Conservation (phyloP, 2,888 invertebrate genomes). For the Tolmerus cingulatus region DNA sequence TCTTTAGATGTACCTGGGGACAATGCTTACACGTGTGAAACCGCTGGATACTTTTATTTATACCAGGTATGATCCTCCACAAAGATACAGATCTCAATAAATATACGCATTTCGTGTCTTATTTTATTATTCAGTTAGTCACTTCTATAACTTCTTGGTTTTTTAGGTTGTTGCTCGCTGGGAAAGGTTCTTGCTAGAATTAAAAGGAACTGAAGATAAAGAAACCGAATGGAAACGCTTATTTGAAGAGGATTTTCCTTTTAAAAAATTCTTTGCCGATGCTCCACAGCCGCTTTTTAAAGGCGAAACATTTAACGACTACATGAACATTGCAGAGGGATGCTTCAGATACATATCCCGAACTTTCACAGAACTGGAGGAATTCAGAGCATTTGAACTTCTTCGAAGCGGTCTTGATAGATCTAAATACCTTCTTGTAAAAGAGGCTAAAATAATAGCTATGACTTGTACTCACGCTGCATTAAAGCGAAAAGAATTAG, state of each 20-base stretch:
- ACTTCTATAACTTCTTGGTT: neutral
- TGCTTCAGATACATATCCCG: slow-evolving; percentile 94
- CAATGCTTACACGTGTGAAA: slow-evolving; percentile 97
- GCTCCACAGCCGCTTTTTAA: slow-evolving; percentile 94
- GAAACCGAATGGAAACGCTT: slow-evolving; percentile 57
- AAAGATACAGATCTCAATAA: too few species aligned
- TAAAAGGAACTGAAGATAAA: slow-evolving; percentile 52
- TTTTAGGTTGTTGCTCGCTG: slow-evolving; percentile 78
- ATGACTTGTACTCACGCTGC: slow-evolving; percentile 99
- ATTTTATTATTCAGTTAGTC: too few species aligned
- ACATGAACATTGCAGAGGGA: slow-evolving; percentile 88
- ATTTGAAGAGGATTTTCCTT: slow-evolving; percentile 88
- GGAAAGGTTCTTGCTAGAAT: slow-evolving; percentile 78
- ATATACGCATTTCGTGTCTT: too few species aligned
- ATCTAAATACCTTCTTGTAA: slow-evolving; percentile 94
- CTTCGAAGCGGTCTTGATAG: slow-evolving; percentile 94
- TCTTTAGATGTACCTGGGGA: slow-evolving; percentile 87
- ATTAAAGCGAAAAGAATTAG: slow-evolving; percentile 92
- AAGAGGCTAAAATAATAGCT: slow-evolving; percentile 99
- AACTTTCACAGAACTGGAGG: slow-evolving; percentile 96
- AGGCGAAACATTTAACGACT: slow-evolving; percentile 77
- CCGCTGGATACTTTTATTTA: slow-evolving; percentile 96
- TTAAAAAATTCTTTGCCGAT: slow-evolving; percentile 90
- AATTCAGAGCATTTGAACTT: slow-evolving; percentile 97
- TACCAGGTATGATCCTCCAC: slow-evolving; percentile 72